phyloP scores from a whole-genome alignment of 35 echinoderm and acorn worm species.

The Ophioderma brevispina region DNA sequence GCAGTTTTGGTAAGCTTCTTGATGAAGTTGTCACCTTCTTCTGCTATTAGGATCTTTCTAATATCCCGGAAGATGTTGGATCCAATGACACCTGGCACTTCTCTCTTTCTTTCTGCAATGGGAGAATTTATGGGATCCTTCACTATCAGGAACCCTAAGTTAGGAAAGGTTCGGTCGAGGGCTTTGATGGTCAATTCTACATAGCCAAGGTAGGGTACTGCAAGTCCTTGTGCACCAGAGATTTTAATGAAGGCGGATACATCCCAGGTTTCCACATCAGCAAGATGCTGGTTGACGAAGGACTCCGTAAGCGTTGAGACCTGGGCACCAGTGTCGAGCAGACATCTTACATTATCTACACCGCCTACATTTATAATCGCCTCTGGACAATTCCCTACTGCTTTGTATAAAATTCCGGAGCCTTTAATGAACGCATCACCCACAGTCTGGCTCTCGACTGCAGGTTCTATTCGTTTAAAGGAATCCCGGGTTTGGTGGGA shows the following conservation, averaged over 20 bases:
- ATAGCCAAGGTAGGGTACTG: slow-evolving; percentile 71
- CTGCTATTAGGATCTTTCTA: neutral
- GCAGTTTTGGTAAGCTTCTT: neutral
- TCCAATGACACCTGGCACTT: slow-evolving; percentile 70
- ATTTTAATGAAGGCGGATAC: slow-evolving; percentile 28
- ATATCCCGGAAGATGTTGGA: slow-evolving; percentile 73
- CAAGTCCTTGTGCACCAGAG: slow-evolving; percentile 62
- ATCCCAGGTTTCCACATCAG: slow-evolving; percentile 25
- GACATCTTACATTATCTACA: slow-evolving; percentile 67
- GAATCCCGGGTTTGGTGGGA: too few relatives aligned
- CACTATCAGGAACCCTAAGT: slow-evolving; percentile 70
- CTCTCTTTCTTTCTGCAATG: slow-evolving; percentile 41
- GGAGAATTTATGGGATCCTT: slow-evolving; percentile 37
- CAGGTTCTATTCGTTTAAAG: slow-evolving; percentile 62
- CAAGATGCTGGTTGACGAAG: slow-evolving; percentile 69
- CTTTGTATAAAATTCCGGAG: slow-evolving; percentile 43
- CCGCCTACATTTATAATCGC: slow-evolving; percentile 19
- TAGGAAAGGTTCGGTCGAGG: slow-evolving; percentile 35
- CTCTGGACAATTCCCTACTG: slow-evolving; percentile 65
- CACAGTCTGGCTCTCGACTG: slow-evolving; percentile 55
- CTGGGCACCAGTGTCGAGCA: slow-evolving; percentile 72
- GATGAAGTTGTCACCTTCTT: slow-evolving; percentile 6
- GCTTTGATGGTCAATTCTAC: slow-evolving; percentile 49
- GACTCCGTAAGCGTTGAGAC: slow-evolving; percentile 70
- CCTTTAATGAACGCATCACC: slow-evolving; percentile 10